Conservation (phyloP, 2,888 invertebrate genomes). For the Neoitamus cyanurus region DNA sequence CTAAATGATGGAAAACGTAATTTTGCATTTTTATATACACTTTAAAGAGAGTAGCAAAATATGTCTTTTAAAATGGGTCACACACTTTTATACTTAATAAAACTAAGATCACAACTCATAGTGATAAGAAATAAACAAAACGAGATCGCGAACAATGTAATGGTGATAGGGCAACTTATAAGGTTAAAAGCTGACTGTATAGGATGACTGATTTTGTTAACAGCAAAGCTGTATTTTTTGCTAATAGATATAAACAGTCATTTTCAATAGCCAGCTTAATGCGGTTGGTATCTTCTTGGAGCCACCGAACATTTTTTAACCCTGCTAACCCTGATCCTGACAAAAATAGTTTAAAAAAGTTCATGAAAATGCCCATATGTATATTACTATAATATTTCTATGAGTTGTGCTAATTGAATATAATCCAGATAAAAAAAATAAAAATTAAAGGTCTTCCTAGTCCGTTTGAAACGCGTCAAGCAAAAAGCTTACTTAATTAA, state of each 20-base stretch:
- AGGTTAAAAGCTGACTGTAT: no score
- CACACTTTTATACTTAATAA: not conserved
- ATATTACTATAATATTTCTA: not conserved
- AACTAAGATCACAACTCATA: not conserved
- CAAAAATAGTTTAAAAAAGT: no score
- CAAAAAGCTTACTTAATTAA: not conserved
- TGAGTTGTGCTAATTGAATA: not conserved
- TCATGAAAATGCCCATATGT: no score
- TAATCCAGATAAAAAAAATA: not conserved
- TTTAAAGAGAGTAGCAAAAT: not conserved
- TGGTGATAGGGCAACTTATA: no score
- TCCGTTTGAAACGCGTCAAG: not conserved
- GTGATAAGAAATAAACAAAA: not conserved
- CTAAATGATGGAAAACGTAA: not conserved
- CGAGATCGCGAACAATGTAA: no score
- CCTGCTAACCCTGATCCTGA: no score
- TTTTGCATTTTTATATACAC: not conserved
- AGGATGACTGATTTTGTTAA: no score
- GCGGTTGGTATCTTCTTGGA: no score
- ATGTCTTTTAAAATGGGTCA: not conserved
- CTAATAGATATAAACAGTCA: no score
- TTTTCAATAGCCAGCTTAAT: no score
- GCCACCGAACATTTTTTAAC: no score
- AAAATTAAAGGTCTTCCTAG: not conserved
- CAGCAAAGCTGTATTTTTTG: no score